phyloP scores from a whole-genome alignment of 2,888 invertebrate species.

The Watsonalla binaria region DNA sequence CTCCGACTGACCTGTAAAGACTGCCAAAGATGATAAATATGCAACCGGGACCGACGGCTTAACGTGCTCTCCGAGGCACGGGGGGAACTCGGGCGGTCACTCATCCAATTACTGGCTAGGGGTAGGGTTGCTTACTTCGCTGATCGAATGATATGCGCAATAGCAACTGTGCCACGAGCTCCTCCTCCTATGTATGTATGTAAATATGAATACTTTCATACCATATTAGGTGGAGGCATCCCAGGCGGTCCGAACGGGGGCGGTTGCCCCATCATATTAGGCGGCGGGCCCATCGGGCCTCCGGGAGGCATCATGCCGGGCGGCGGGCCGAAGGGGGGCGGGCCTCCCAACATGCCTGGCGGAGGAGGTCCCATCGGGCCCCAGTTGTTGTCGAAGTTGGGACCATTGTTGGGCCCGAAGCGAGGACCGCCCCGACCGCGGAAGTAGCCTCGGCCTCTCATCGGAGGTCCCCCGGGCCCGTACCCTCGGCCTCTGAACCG shows the following conservation, averaged over 20 bases:
- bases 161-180: no score
- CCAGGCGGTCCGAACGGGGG: conserved; percentile 73
- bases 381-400: conserved; percentile 82
- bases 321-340: conserved; percentile 70
- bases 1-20: no score
- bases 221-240: conserved; percentile 80
- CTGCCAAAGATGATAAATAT: no score
- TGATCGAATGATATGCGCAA: no score
- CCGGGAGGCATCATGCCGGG: conserved; percentile 79
- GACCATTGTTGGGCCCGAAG: conserved; percentile 73
- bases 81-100: no score
- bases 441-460: conserved; percentile 74
- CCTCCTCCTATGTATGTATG: no score
- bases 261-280: conserved; percentile 78
- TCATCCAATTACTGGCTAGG: no score
- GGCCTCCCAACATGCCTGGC: conserved; percentile 73
- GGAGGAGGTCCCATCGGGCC: conserved; percentile 81
- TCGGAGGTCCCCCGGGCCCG: conserved; percentile 80
- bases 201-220: conserved; percentile 33
- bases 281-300: conserved; percentile 77
- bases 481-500: conserved; percentile 83
- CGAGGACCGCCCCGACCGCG: conserved; percentile 71
- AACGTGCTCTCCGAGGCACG: no score
- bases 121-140: no score
- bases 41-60: no score